Percentiles rank a stretch among this genome's conserved stretches.
phyloP scores from a whole-genome alignment of 2,888 invertebrate genomes.

The Orthosia cruda region DNA sequence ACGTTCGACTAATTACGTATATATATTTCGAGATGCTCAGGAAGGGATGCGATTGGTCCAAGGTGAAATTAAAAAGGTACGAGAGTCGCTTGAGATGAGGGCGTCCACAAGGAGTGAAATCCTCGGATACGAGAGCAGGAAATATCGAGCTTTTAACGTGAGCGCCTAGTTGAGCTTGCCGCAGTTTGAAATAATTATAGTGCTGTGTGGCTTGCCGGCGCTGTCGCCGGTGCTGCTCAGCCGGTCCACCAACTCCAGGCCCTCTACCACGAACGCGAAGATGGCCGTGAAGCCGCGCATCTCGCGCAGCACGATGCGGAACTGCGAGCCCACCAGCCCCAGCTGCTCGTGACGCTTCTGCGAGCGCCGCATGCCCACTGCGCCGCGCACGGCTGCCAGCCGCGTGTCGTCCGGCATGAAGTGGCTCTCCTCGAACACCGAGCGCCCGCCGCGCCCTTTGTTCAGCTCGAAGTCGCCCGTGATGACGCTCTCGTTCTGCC shows the following conservation, averaged over 20 bases:
- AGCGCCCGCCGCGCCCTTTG: slow-evolving; percentile 80
- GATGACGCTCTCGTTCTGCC: slow-evolving; percentile 96
- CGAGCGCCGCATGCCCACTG: slow-evolving; percentile 96
- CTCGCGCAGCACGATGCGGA: slow-evolving; percentile 95
- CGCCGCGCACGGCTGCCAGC: slow-evolving; percentile 94
- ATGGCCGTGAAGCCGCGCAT: slow-evolving; percentile 96
- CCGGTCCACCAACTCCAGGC: slow-evolving; percentile 95
- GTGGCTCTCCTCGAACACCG: slow-evolving; percentile 94
- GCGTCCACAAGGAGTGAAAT: too few relatives aligned
- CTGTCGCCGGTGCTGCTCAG: slow-evolving; percentile 95
- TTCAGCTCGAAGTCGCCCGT: slow-evolving; percentile 96
- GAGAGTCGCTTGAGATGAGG: too few relatives aligned
- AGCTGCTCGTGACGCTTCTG: slow-evolving; percentile 95
- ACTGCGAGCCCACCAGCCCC: slow-evolving; percentile 96
- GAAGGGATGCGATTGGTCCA: too few relatives aligned
- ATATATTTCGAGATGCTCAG: too few relatives aligned
- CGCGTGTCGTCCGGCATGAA: slow-evolving; percentile 96
- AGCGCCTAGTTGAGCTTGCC: slow-evolving; percentile 92
- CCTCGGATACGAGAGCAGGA: too few relatives aligned
- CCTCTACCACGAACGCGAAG: slow-evolving; percentile 96
- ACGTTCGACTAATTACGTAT: too few relatives aligned
- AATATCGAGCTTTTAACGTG: too few relatives aligned
- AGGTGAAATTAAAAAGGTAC: too few relatives aligned
- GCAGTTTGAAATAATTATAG: slow-evolving; percentile 94
- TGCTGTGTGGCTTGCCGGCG: slow-evolving; percentile 95